phyloP scores from a whole-genome alignment of 2,113 vertebrate genomes.

The Nothobranchius kuhntae region DNA sequence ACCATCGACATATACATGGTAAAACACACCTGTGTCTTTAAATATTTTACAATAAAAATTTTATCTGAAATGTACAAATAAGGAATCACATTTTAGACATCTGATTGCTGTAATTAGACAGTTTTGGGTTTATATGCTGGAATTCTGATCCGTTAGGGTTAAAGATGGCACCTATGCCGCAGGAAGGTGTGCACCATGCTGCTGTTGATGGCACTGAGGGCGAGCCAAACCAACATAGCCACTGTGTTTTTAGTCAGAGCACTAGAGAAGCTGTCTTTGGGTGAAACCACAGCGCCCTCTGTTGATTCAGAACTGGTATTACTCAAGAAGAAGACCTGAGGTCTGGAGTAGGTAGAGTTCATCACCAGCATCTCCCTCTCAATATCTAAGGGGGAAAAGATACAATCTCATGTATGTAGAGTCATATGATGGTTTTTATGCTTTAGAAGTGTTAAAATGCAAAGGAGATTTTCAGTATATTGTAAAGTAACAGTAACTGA shows the following conservation, averaged over 20 bases:
- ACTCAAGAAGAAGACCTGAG: slow-evolving; percentile 16
- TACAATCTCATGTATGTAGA: neutral
- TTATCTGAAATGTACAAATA: neutral
- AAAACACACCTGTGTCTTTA: neutral
- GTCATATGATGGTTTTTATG: neutral
- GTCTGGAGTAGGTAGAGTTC: slow-evolving; percentile 52
- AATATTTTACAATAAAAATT: too few relatives aligned
- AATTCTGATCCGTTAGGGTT: too few relatives aligned
- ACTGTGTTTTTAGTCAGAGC: slow-evolving; percentile 78
- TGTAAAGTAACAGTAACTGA: too few relatives aligned
- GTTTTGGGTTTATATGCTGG: neutral
- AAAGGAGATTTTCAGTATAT: too few relatives aligned
- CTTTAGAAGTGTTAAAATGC: too few relatives aligned
- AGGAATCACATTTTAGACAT: neutral
- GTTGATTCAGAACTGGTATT: slow-evolving; percentile 35
- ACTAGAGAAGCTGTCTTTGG: slow-evolving; percentile 72
- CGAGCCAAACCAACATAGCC: slow-evolving; percentile 80
- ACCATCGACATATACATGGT: too few relatives aligned
- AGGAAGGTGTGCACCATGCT: slow-evolving; percentile 80
- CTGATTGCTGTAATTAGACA: neutral
- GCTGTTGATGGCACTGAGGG: slow-evolving; percentile 75
- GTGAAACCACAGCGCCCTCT: neutral
- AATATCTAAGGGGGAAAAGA: neutral
- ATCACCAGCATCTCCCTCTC: slow-evolving; percentile 19
- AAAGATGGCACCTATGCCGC: slow-evolving; percentile 59